Conservation (phyloP, 2,113 vertebrate species). For the Gymnogyps californianus region DNA sequence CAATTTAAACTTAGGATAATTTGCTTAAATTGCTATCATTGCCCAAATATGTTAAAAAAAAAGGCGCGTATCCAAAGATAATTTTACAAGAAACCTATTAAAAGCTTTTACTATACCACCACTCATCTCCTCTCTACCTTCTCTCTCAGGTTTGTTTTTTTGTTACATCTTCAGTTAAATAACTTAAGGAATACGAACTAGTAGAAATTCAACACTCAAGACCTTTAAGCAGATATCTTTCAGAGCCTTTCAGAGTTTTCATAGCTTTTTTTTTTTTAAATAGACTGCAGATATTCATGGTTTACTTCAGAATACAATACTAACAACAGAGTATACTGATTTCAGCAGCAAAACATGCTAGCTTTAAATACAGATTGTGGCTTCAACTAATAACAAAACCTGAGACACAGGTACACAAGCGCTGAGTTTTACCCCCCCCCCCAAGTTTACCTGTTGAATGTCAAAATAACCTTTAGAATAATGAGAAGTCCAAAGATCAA, state of each 20-base stretch:
- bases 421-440: background rate
- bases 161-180: background rate
- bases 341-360: background rate
- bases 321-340: background rate
- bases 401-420: background rate
- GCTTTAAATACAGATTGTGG: background rate
- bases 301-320: background rate
- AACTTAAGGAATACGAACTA: background rate
- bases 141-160: background rate
- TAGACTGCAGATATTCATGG: background rate
- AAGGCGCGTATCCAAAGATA: background rate
- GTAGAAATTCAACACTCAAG: background rate
- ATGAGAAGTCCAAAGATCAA: background rate
- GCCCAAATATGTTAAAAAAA: background rate
- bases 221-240: background rate
- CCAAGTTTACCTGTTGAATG: background rate
- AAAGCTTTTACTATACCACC: background rate
- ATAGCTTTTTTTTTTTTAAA: background rate
- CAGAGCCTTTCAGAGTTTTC: background rate
- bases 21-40: background rate
- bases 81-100: background rate
- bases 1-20: background rate
- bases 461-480: background rate
- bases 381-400: background rate
- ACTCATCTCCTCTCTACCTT: background rate